These are phyloP conservation scores for Crax fasciolata DNA, from an alignment of 2,797 vertebrate genomes.

Conservation along the genomic window DNA sequence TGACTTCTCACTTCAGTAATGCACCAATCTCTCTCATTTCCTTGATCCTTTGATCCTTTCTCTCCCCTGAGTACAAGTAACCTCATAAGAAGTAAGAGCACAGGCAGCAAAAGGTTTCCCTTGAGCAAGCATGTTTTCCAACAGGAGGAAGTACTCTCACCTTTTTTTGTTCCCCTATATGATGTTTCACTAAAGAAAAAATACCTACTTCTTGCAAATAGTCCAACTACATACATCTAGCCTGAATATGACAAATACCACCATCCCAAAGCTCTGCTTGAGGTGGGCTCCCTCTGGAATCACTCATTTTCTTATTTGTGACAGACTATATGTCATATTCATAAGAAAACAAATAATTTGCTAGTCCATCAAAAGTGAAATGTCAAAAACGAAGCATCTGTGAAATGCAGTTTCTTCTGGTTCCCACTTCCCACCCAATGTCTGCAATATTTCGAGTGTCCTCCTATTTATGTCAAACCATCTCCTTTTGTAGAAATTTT, in stretches of 20 bases:
- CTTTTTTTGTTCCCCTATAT: background rate
- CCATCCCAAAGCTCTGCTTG: background rate
- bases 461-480: background rate
- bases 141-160: background rate
- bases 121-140: background rate
- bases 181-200: background rate
- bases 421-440: background rate
- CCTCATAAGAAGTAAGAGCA: background rate
- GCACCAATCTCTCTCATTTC: background rate
- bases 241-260: background rate
- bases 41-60: background rate
- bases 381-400: background rate
- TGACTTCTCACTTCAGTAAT: background rate
- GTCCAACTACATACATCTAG: background rate
- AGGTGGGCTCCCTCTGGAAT: slow-evolving; percentile 6
- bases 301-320: background rate
- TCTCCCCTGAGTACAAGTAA: background rate
- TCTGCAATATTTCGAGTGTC: background rate
- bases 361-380: background rate
- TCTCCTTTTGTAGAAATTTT: background rate
- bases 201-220: background rate
- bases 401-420: slow-evolving; percentile 8
- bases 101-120: background rate
- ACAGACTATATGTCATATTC: background rate
- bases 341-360: slow-evolving; percentile 15